phyloP scores from a whole-genome alignment of 2,113 vertebrate species.

The Dromaius novaehollandiae region DNA sequence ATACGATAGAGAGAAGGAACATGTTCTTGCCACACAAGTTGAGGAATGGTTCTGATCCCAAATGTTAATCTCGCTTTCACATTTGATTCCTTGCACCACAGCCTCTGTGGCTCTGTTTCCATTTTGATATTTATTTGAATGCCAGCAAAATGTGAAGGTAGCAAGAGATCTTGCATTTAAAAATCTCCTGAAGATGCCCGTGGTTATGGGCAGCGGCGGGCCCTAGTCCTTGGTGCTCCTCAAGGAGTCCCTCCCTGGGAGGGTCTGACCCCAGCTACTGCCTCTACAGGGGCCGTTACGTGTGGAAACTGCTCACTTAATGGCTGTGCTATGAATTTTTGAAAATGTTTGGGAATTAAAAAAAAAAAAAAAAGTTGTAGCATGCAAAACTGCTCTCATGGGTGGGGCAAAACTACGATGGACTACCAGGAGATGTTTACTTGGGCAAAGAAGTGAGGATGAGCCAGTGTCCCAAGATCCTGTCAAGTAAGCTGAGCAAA shows the following conservation, averaged over 20 bases:
- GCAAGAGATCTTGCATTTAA: background rate
- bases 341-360: background rate
- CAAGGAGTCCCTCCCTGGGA: too few relatives aligned
- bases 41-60: background rate
- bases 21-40: background rate
- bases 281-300: background rate
- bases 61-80: background rate
- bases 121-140: background rate
- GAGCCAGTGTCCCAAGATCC: background rate
- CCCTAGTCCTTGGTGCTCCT: too few relatives aligned
- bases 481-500: background rate
- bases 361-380: too few relatives aligned
- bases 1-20: background rate
- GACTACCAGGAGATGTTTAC: background rate
- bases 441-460: background rate
- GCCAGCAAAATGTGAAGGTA: background rate
- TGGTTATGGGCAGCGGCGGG: too few relatives aligned
- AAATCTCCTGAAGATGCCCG: fast-evolving
- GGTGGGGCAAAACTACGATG: background rate
- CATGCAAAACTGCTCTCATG: background rate
- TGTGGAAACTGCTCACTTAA: background rate
- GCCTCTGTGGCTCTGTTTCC: background rate
- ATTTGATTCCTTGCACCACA: background rate
- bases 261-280: background rate
- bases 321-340: background rate